Evolutionary conservation across 2,888 invertebrate species (phyloP), one percentile per base, ranked within the genome.

Genomic region (Drosophila neotestacea): DNA sequence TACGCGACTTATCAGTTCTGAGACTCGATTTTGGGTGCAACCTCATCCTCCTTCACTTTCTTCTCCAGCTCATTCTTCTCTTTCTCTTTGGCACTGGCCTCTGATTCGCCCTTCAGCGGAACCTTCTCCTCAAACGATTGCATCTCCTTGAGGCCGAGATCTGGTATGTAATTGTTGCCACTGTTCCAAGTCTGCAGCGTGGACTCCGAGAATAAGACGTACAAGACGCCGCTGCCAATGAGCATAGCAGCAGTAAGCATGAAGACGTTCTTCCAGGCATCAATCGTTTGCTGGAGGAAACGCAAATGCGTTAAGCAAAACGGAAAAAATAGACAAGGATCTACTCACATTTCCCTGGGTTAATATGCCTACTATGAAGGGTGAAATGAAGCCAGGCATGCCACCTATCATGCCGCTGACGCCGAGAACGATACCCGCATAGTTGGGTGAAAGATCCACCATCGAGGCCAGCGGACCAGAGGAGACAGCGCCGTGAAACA

Each of bases 381-480:
- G 95, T 2, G 95, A 95, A 50, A 95, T 91, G 70, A 95, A 95
- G 41, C 95, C 95, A 0, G 94, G 93, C 47, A 94, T 89, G 30
- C 94, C 93, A 0, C 94, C 93, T 39, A 95, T 91, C 85, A 94
- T 93, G 59, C 95, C 95, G 48, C 93, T 93, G n/a, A 95, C 93
- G 0, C 95, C 95, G 51, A 95, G 92, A 2, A 94, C 92, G 32
- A 95, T 93, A 72, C 94, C 94, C 90, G 92, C 90, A 92, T 93
- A 91, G 90, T 95, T 95, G 0, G 95, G 95, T 63, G 95, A 94
- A 51, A 96, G 93, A 79, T 96, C 96, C 7, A 96, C 95, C 63
- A 95, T 93, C 58, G 94, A 94, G 4, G 95, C 94, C 36, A 95
- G 91, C 1, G 95, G 94, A 0, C 95, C 95, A 0, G 95, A 94